Percentiles rank a stretch among this genome's conserved stretches.
Conservation (phyloP, 2,797 vertebrate genomes). For the Syngnathus rostellatus region DNA sequence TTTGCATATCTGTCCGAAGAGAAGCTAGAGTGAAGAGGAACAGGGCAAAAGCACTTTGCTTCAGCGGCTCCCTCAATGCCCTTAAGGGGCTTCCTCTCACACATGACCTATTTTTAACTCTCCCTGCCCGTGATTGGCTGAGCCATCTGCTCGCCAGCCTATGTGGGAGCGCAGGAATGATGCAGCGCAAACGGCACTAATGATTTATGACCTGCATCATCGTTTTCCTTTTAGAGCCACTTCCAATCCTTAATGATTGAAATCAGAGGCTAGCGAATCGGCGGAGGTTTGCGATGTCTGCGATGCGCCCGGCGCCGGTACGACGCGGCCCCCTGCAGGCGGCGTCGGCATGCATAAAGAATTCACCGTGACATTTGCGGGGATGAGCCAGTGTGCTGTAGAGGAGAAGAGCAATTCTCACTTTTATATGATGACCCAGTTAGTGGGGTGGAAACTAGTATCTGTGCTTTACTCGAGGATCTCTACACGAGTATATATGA, state of each 20-base stretch:
- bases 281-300: slow-evolving; percentile 12
- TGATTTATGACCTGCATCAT: slow-evolving; percentile 29
- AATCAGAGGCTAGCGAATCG: slow-evolving; percentile 3
- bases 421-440: slow-evolving; percentile 25
- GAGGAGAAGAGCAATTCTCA: slow-evolving; percentile 14
- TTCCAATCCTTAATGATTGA: neutral
- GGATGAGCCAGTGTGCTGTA: slow-evolving; percentile 24
- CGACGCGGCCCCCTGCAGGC: slow-evolving; percentile 39
- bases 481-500: too few relatives aligned
- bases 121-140: slow-evolving; percentile 66
- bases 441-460: slow-evolving; percentile 6
- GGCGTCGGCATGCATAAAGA: slow-evolving; percentile 50
- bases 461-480: too few relatives aligned
- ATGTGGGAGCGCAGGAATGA: slow-evolving; percentile 29
- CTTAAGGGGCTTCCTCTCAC: slow-evolving; percentile 70
- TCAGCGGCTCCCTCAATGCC: slow-evolving; percentile 62
- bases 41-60: slow-evolving; percentile 42
- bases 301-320: slow-evolving; percentile 11
- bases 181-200: slow-evolving; percentile 30
- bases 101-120: slow-evolving; percentile 78
- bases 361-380: slow-evolving; percentile 59
- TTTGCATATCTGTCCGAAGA: slow-evolving; percentile 6
- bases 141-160: slow-evolving; percentile 49
- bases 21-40: slow-evolving; percentile 30
- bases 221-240: slow-evolving; percentile 9